These are phyloP conservation scores for Lamellibrachia satsuma DNA, from an alignment of 2,888 invertebrate species.

Conservation along the genomic window DNA sequence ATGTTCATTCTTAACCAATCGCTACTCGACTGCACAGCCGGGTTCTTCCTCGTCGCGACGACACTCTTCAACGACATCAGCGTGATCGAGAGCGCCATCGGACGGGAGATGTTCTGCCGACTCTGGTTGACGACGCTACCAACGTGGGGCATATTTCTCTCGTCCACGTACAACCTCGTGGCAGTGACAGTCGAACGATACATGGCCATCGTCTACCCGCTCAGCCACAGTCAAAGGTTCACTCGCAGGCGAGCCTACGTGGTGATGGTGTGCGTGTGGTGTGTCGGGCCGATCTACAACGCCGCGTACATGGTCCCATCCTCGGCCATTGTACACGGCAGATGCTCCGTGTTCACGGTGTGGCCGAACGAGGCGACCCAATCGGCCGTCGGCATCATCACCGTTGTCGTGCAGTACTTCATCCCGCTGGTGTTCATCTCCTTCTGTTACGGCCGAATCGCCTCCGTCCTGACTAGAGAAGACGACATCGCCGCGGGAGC, in stretches of 20 bases:
- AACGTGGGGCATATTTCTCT: slow-evolving; percentile 33
- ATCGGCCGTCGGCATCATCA: background rate
- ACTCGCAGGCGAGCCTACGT: slow-evolving; percentile 8
- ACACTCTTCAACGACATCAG: slow-evolving; percentile 24
- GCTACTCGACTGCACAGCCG: slow-evolving; percentile 35
- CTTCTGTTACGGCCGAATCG: slow-evolving; percentile 19
- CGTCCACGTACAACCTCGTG: slow-evolving; percentile 37
- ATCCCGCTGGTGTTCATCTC: slow-evolving; percentile 22
- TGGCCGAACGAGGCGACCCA: background rate
- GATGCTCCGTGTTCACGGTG: background rate
- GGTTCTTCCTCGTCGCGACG: slow-evolving; percentile 32
- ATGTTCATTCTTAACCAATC: slow-evolving; percentile 38
- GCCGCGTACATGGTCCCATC: slow-evolving; percentile 29
- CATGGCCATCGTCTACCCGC: slow-evolving; percentile 35
- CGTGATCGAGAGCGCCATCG: background rate
- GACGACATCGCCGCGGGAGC: background rate
- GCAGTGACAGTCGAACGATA: slow-evolving; percentile 38
- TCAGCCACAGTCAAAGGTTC: slow-evolving; percentile 33
- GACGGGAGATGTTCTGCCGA: slow-evolving; percentile 31
- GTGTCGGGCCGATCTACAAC: slow-evolving; percentile 31
- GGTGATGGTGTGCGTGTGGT: slow-evolving; percentile 29
- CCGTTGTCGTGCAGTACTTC: slow-evolving; percentile 22
- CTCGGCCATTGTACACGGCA: slow-evolving; percentile 23
- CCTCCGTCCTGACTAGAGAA: background rate
- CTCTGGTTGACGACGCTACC: slow-evolving; percentile 32